Evolutionary conservation across 2,888 invertebrate genomes (phyloP).

Genomic region (Macroteleia sp.): DNA sequence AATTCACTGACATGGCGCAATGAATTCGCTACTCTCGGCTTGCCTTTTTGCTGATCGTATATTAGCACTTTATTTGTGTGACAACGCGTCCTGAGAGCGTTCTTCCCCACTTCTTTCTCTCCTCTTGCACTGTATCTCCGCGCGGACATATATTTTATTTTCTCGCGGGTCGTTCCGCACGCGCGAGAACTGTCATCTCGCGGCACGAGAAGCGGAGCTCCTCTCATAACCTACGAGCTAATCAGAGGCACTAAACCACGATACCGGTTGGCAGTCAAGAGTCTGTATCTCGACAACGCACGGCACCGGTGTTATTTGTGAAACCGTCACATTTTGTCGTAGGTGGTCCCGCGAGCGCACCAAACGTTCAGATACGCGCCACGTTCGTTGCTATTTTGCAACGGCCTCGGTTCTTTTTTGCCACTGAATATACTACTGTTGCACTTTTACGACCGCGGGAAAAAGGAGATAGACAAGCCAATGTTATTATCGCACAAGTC

Average conservation of each 20-base stretch:
- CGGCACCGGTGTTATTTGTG: slow-evolving; percentile 76
- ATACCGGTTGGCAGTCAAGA: slow-evolving; percentile 78
- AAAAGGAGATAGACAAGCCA: background rate
- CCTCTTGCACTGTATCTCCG: background rate
- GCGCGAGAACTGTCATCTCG: slow-evolving; percentile 50
- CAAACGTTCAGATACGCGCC: slow-evolving; percentile 40
- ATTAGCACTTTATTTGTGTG: slow-evolving; percentile 61
- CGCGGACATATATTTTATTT: slow-evolving; percentile 29
- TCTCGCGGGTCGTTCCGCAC: slow-evolving; percentile 30
- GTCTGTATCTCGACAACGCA: slow-evolving; percentile 75
- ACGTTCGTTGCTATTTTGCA: slow-evolving; percentile 31
- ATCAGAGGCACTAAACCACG: slow-evolving; percentile 82
- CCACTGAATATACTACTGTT: slow-evolving; percentile 14
- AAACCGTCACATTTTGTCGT: slow-evolving; percentile 81
- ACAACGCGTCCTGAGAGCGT: slow-evolving; percentile 26
- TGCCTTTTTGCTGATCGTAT: slow-evolving; percentile 56
- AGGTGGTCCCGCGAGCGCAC: slow-evolving; percentile 75
- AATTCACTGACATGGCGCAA: slow-evolving; percentile 57
- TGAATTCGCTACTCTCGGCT: slow-evolving; percentile 58
- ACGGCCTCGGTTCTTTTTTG: slow-evolving; percentile 1
- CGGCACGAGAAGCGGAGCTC: slow-evolving; percentile 48
- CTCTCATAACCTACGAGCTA: slow-evolving; percentile 75
- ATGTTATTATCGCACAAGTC: background rate
- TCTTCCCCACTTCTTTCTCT: background rate
- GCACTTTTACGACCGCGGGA: background rate